Base-by-base conservation (phyloP, 2,888 invertebrate genomes). In the Ptilodon capucinus region DNA sequence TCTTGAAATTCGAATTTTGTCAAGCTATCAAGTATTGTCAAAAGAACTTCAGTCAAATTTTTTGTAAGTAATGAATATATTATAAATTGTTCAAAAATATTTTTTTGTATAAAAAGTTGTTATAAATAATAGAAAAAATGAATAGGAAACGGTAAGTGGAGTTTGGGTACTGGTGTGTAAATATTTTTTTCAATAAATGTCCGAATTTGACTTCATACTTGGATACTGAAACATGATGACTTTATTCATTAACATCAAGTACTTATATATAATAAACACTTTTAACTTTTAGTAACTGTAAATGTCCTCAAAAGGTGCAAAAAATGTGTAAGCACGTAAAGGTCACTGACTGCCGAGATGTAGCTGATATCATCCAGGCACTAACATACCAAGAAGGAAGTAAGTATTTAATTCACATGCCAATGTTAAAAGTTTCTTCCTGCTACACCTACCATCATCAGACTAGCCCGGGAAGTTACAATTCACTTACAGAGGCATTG, bases 291-390 rank as follows among this genome's bases (percentile, higher is more conserved):
- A 85, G 84, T 41, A 34, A 45, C 19, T 86, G 84, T 57, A 76
- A 71, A 40, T 89, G 89, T 51, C 76, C 81, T 19, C 54, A 64
- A n/a, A 69, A 68, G 40, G 35, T 68, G 40, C 69, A 70, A 46
- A 62, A 65, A 44, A 43, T 57, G 23, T 79, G 80, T 52, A 76
- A 70, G 60, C 64, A 64, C 48, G 43, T 44, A 0, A 79, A 68
- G 54, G 55, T 57, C 17, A 64, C 70, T 0, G 77, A 82, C 17
- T 79, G 82, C 45, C 80, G 72, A 68, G 75, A 86, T 75, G 77
- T 87, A 2, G 62, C 62, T 1, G 85, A 88, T 51, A 82, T 89
- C 43, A 74, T 86, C 42, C 74, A 80, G 44, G 86, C 86, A 30
- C 81, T 89, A 8, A 75, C 72, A 5, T 76, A 56, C 47, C 72